Conservation (phyloP, 2,888 invertebrate species). For the Hesperia comma region DNA sequence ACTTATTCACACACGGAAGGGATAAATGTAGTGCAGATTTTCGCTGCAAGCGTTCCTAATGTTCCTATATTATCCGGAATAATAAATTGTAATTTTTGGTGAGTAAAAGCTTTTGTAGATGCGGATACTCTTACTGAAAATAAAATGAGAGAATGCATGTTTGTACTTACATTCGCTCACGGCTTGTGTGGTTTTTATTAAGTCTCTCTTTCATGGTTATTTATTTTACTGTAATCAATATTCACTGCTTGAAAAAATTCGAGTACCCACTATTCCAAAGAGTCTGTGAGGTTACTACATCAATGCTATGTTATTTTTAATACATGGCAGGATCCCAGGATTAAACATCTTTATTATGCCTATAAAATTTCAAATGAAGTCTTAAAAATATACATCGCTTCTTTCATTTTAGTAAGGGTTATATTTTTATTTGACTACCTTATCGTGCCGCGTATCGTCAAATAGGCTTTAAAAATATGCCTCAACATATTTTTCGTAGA, state of each 20-base stretch:
- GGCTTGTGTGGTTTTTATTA: background rate
- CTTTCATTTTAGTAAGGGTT: conserved; percentile 3
- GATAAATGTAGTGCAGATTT: conserved; percentile 22
- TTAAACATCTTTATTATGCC: conserved; percentile 7
- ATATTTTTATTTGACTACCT: background rate
- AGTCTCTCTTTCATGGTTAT: background rate
- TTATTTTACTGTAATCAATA: background rate
- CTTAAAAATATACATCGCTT: background rate
- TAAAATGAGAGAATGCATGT: background rate
- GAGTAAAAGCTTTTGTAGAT: conserved; percentile 7
- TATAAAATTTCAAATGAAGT: background rate
- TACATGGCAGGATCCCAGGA: background rate
- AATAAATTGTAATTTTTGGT: conserved; percentile 24
- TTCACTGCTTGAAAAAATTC: too few relatives aligned
- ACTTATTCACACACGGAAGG: conserved; percentile 21
- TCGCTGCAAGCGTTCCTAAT: conserved; percentile 13
- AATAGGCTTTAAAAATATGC: conserved; percentile 3
- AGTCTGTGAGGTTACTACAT: too few relatives aligned
- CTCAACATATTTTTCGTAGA: background rate
- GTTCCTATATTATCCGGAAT: conserved; percentile 8
- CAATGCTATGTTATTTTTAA: background rate
- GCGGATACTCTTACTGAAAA: background rate
- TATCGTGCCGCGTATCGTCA: background rate
- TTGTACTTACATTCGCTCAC: background rate
- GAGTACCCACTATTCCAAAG: too few relatives aligned